Base-by-base conservation (phyloP, 2,888 invertebrate species). In the Macrophya annulata region DNA sequence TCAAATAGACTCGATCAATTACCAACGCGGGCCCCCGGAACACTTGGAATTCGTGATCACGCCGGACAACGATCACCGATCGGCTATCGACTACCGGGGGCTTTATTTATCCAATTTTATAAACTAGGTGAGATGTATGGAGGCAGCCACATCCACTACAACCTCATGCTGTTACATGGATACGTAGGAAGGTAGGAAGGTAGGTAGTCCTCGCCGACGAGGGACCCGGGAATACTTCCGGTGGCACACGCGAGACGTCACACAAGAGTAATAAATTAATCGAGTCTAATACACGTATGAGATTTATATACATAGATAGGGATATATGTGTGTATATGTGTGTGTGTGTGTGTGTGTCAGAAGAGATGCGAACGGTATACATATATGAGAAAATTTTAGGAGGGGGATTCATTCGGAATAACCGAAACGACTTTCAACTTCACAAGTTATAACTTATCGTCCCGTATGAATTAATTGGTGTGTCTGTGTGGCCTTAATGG, bases 401-500 rank as follows among this genome's bases (percentile, higher is more conserved):
- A 25, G 9, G 45, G n/a, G 74, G 45, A 45, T 17, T 68, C 31
- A 74, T 74, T 74, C 74, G 21, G 74, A 43, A 51, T 77, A 25
- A 51, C 77, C 77, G 37, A 77, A 77, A 55, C 87, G 87, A 88
- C 87, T 89, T 88, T 72, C 43, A 74, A 45, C 74, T 68, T 68
- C 43, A 45, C 43, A 51, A 87, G 88, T 87, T 45, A 77, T 85
- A 85, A 85, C 65, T 85, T 76, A 77, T 81, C 45, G 74, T 72
- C 37, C 37, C 31, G 48, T 79, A 85, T 88, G 88, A 89, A 91
- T 92, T 92, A 91, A 92, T 92, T 89, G 90, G 87, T 88, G 88
- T 87, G 87, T 87, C 87, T 88, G 88, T 87, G 87, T 87, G 90
- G 91, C 90, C 90, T 88, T 91, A 92, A 92, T 90, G 91, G 90